Conservation (phyloP, 2,888 invertebrate species). For the Physocephala rufipes region DNA sequence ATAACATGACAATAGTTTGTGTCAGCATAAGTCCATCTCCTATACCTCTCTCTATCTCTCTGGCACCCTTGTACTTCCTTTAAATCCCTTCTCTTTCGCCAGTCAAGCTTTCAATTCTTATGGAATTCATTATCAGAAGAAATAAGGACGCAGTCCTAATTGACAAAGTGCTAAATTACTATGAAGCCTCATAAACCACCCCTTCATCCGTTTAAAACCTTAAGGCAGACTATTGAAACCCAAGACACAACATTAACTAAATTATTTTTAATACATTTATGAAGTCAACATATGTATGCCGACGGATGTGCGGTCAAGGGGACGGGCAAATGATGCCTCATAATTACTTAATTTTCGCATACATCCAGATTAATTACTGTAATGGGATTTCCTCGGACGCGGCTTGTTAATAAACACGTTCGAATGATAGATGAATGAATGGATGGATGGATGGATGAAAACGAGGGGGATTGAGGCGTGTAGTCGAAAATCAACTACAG, state of each 20-base stretch:
- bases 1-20: neutral
- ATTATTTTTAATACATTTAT: conserved; percentile 65
- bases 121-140: conserved; percentile 14
- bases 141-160: conserved; percentile 47
- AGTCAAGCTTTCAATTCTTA: neutral
- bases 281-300: conserved; percentile 42
- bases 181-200: neutral
- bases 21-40: conserved; percentile 9
- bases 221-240: conserved; percentile 8
- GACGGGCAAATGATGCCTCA: too few species aligned
- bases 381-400: conserved; percentile 61
- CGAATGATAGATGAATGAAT: conserved; percentile 5
- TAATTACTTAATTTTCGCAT: conserved; percentile 64
- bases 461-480: neutral
- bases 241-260: conserved; percentile 56
- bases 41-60: conserved; percentile 8
- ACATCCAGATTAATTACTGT: conserved; percentile 64
- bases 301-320: too few species aligned
- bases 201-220: too few species aligned
- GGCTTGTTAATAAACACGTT: neutral
- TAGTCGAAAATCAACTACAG: neutral
- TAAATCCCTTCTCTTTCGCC: conserved; percentile 1
- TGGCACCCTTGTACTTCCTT: conserved; percentile 24
- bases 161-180: conserved; percentile 60
- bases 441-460: conserved; percentile 26